Conservation (phyloP, 2,113 vertebrate genomes). For the Thermophis baileyi region DNA sequence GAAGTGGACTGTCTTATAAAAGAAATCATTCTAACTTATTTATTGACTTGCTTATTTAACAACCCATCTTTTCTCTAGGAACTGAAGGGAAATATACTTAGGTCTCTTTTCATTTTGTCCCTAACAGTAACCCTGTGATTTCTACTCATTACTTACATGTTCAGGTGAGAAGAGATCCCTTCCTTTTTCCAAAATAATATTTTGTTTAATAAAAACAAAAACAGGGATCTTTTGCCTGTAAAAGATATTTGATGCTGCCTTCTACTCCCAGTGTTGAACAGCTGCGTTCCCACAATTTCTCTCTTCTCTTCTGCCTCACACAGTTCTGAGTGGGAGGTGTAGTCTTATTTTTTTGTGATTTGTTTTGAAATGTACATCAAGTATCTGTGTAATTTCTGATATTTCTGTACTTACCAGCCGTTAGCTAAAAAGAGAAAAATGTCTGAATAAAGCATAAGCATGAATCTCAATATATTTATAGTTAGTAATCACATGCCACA, state of each 20-base stretch:
- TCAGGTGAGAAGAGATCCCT: background rate
- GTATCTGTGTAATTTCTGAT: slow-evolving; percentile 49
- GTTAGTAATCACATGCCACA: slow-evolving; percentile 28
- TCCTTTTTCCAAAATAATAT: background rate
- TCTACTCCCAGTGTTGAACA: slow-evolving; percentile 16
- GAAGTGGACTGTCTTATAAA: background rate
- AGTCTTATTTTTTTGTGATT: slow-evolving; percentile 49
- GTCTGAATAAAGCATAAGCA: slow-evolving; percentile 21
- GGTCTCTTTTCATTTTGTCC: background rate
- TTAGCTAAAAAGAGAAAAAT: slow-evolving; percentile 37
- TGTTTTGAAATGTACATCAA: slow-evolving; percentile 58
- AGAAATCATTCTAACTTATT: background rate
- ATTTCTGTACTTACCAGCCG: slow-evolving; percentile 46
- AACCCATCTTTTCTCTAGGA: background rate
- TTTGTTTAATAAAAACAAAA: background rate
- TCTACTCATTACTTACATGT: background rate
- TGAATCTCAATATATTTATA: slow-evolving; percentile 11
- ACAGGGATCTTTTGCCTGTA: background rate
- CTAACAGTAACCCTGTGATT: background rate
- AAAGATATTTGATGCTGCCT: background rate
- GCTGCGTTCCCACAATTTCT: slow-evolving; percentile 38
- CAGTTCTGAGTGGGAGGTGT: slow-evolving; percentile 55
- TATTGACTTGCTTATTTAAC: background rate
- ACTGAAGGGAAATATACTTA: background rate
- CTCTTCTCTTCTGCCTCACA: slow-evolving; percentile 39